phyloP scores from a whole-genome alignment of 2,113 vertebrate species.

The Ellobius talpinus region DNA sequence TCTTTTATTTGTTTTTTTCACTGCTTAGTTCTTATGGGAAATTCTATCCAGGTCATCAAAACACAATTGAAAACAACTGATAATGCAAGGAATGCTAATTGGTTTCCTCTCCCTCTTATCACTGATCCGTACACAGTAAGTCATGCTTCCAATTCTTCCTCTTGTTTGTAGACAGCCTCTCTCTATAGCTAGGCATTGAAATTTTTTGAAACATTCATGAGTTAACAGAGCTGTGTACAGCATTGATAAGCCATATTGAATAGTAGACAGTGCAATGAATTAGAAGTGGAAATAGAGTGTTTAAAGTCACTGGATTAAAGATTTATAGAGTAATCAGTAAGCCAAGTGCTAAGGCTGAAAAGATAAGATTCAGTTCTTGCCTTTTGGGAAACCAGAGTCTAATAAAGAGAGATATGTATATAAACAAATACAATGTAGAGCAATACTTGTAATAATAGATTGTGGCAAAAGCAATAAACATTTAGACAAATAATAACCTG shows the following conservation, averaged over 20 bases:
- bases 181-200: constrained; percentile 15
- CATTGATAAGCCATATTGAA: constrained; percentile 1
- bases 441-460: background rate
- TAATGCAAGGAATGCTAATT: constrained; percentile 78
- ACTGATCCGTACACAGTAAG: constrained; percentile 35
- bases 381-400: constrained; percentile 14
- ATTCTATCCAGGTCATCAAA: constrained; percentile 69
- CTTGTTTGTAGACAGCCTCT: constrained; percentile 32
- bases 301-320: constrained; percentile 36
- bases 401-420: background rate
- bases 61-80: constrained; percentile 73
- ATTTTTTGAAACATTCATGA: background rate
- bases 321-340: constrained; percentile 26
- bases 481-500: constrained; percentile 38
- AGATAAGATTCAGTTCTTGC: constrained; percentile 11
- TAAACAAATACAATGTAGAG: constrained; percentile 13
- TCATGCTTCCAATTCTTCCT: constrained; percentile 68
- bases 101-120: constrained; percentile 73
- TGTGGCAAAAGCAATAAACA: constrained; percentile 58
- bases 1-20: constrained; percentile 41
- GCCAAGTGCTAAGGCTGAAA: constrained; percentile 32
- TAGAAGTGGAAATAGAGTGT: background rate
- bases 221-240: background rate
- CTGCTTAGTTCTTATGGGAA: constrained; percentile 64
- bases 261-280: background rate